Conservation (phyloP, 2,888 invertebrate genomes). For the Drosophila hamatofila region DNA sequence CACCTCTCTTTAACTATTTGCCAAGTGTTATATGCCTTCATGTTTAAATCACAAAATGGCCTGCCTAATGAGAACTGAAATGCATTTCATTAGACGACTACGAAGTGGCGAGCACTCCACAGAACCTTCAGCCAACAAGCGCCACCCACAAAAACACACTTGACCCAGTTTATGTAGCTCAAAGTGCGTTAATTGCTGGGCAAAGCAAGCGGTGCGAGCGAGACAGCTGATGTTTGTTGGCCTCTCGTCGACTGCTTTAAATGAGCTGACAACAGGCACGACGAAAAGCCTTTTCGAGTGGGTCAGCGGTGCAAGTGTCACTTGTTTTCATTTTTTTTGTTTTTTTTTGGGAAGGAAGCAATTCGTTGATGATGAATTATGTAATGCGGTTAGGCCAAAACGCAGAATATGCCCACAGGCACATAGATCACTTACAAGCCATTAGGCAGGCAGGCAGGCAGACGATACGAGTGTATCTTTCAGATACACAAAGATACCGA, state of each 20-base stretch:
- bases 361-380: conserved; percentile 65
- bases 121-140: conserved; percentile 40
- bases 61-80: conserved; percentile 75
- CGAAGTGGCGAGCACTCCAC: conserved; percentile 56
- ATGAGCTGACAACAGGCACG: conserved; percentile 54
- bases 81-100: conserved; percentile 74
- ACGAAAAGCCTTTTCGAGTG: conserved; percentile 29
- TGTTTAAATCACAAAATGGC: conserved; percentile 70
- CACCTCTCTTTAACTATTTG: not conserved
- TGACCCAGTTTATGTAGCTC: conserved; percentile 63
- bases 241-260: conserved; percentile 5
- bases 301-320: conserved; percentile 18
- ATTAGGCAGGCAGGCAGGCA: conserved; percentile 56
- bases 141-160: conserved; percentile 38
- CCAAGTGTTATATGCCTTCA: conserved; percentile 25
- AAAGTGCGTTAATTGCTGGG: conserved; percentile 75
- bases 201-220: not conserved
- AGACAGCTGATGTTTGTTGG: not conserved
- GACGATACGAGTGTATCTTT: conserved; percentile 21
- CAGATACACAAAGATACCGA: conserved; percentile 26
- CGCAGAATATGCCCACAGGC: not conserved
- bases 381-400: conserved; percentile 27
- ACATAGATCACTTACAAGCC: conserved; percentile 71
- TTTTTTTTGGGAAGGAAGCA: conserved; percentile 17
- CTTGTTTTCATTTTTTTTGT: conserved; percentile 16